Evolutionary conservation across 2,888 invertebrate species (phyloP).

Genomic region (Aproaerema taeniolella): DNA sequence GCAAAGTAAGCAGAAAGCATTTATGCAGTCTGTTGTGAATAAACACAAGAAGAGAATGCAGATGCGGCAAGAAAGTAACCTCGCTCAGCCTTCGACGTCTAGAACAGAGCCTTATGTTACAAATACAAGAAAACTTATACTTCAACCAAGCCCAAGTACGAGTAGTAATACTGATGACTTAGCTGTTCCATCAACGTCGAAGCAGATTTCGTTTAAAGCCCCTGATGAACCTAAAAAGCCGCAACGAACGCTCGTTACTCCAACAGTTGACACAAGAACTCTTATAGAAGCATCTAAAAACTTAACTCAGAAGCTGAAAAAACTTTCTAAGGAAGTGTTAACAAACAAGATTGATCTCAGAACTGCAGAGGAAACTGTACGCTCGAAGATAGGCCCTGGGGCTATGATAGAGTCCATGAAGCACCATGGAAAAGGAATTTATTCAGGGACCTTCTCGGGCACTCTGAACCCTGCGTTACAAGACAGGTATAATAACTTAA

Average conservation of each 20-base stretch:
- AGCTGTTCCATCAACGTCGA: constrained; percentile 57
- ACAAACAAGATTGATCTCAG: constrained; percentile 80
- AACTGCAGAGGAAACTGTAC: constrained; percentile 66
- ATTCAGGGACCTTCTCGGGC: constrained; percentile 97
- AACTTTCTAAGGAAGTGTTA: constrained; percentile 92
- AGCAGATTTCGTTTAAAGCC: constrained; percentile 50
- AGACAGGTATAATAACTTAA: constrained; percentile 76
- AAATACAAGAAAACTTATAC: constrained; percentile 52
- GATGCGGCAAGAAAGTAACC: constrained; percentile 45
- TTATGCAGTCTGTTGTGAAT: constrained; percentile 71
- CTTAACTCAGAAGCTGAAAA: constrained; percentile 92
- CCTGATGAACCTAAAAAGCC: constrained; percentile 58
- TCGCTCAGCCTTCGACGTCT: constrained; percentile 62
- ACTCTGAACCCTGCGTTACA: constrained; percentile 95
- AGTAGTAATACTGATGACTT: constrained; percentile 48
- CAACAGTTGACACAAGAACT: constrained; percentile 82
- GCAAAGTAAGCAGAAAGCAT: constrained; percentile 70
- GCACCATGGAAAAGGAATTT: constrained; percentile 95
- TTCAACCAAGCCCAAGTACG: constrained; percentile 37
- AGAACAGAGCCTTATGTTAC: constrained; percentile 57
- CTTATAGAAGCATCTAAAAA: constrained; percentile 94
- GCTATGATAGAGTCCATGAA: constrained; percentile 95
- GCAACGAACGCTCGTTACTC: constrained; percentile 49
- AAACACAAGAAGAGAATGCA: constrained; percentile 72
- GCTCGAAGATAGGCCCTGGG: constrained; percentile 75